Evolutionary conservation across 2,797 vertebrate genomes (phyloP).

Genomic region (Amblyopsis hoosieri): DNA sequence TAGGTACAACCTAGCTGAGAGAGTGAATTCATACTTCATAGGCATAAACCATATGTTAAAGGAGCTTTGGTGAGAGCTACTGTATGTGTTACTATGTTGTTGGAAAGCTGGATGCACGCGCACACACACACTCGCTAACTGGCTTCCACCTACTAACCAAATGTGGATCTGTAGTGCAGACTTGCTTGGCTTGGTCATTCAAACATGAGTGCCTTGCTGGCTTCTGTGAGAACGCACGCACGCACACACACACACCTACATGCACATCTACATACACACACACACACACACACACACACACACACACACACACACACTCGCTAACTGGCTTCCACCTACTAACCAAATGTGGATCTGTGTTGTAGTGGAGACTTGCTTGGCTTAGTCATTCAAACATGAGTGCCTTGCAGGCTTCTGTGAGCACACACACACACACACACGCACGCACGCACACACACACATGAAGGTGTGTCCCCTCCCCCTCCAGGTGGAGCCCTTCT

Average conservation of each 20-base stretch:
- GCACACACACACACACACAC: neutral
- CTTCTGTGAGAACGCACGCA: neutral
- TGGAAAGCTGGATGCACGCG: neutral
- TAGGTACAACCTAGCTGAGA: slow-evolving; percentile 4
- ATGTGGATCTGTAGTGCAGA: slow-evolving; percentile 15
- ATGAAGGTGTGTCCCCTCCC: neutral
- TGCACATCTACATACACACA: too few relatives aligned
- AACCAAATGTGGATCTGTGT: slow-evolving; percentile 22
- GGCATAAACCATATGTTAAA: slow-evolving; percentile 53
- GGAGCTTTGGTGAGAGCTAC: slow-evolving; percentile 30
- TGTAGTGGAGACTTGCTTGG: neutral
- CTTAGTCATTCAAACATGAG: slow-evolving; percentile 14
- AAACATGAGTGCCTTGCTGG: slow-evolving; percentile 3
- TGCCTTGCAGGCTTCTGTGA: neutral
- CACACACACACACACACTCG: too few relatives aligned
- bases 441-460: neutral
- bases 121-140: neutral
- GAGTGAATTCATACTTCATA: neutral
- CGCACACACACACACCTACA: neutral
- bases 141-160: neutral
- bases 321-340: neutral
- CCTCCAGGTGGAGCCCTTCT: slow-evolving; percentile 92
- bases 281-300: neutral
- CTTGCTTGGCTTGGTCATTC: slow-evolving; percentile 7
- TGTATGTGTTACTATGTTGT: slow-evolving; percentile 44